Conservation (phyloP, 2,113 vertebrate genomes). For the Dolichallabes microphthalmus region DNA sequence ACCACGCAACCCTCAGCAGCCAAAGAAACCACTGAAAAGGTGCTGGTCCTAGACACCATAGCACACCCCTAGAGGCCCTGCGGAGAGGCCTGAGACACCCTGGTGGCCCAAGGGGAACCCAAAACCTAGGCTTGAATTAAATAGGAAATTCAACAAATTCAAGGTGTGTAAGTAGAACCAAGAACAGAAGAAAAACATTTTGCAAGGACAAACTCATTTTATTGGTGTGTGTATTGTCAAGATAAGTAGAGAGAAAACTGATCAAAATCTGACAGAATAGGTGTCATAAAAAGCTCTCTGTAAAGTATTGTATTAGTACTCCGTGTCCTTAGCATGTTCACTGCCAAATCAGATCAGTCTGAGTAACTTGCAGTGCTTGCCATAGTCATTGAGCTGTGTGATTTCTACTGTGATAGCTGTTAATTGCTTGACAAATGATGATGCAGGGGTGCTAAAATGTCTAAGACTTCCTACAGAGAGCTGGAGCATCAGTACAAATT, state of each 20-base stretch:
- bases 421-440: conserved; percentile 50
- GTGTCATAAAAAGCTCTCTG: conserved; percentile 1
- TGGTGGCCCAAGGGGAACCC: no score
- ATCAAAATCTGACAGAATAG: background rate
- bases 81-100: no score
- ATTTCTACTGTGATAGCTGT: conserved; percentile 41
- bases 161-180: background rate
- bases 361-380: conserved; percentile 1
- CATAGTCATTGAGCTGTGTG: conserved; percentile 31
- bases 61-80: no score
- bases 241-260: conserved; percentile 7
- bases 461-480: conserved; percentile 46
- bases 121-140: background rate
- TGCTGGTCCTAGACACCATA: no score
- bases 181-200: background rate
- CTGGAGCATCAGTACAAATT: conserved; percentile 53
- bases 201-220: background rate
- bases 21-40: no score
- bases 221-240: background rate
- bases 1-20: no score
- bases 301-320: background rate
- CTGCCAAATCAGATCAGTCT: conserved; percentile 25
- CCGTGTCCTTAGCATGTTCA: conserved; percentile 14
- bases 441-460: conserved; percentile 51
- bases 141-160: background rate